Evolutionary conservation across 1,140 invertebrate genomes (phyloP).

Genomic region (Trinorchestia longiramus): DNA sequence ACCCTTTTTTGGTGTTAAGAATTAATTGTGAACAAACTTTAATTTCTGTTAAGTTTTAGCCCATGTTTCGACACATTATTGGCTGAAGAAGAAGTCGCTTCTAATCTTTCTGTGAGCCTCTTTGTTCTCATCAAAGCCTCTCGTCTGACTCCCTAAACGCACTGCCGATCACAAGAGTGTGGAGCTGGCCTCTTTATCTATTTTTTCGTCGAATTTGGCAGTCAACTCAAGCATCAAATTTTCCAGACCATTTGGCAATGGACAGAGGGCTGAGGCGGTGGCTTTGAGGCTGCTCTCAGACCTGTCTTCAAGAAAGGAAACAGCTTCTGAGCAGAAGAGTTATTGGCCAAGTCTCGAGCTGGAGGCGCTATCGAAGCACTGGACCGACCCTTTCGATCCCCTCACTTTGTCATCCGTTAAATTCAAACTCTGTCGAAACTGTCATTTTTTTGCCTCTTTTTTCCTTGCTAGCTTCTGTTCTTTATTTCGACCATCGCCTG

Average conservation of each 20-base stretch:
- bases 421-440: constrained; percentile 31
- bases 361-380: neutral
- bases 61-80: neutral
- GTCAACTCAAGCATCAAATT: constrained; percentile 44
- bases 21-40: neutral
- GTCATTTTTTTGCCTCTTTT: neutral
- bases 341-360: neutral
- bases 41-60: neutral
- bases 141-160: neutral
- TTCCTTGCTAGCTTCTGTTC: neutral
- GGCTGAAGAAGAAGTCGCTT: neutral
- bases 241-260: constrained; percentile 43
- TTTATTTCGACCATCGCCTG: neutral
- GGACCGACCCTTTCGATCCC: neutral
- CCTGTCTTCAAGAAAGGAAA: constrained; percentile 36
- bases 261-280: constrained; percentile 13
- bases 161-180: constrained; percentile 9
- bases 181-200: constrained; percentile 19
- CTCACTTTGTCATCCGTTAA: neutral
- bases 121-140: neutral
- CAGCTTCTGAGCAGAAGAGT: constrained; percentile 32
- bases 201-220: constrained; percentile 34
- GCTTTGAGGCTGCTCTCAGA: constrained; percentile 6
- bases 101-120: neutral
- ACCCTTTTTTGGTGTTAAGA: neutral